phyloP scores from a whole-genome alignment of 2,797 vertebrate species.

The Aldrovandia affinis region DNA sequence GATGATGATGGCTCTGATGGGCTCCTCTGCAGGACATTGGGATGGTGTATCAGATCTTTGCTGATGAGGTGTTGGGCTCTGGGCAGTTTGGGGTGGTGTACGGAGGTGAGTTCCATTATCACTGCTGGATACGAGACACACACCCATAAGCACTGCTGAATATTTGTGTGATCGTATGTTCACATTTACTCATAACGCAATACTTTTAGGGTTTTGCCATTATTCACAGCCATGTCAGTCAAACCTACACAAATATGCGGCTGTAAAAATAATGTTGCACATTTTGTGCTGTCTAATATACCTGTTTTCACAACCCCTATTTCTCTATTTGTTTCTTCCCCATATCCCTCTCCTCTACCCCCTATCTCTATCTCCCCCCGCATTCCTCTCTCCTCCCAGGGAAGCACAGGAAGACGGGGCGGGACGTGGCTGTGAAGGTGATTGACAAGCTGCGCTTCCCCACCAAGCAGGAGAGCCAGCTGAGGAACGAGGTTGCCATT shows the following conservation, averaged over 20 bases:
- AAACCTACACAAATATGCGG: background rate
- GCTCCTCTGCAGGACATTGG: conserved; percentile 81
- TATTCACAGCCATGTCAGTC: background rate
- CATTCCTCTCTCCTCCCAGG: conserved; percentile 62
- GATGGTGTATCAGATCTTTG: conserved; percentile 89
- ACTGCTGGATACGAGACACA: background rate
- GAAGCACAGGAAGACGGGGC: conserved; percentile 87
- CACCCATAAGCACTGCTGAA: background rate
- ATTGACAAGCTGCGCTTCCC: conserved; percentile 93
- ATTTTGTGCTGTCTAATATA: background rate
- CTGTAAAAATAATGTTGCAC: background rate
- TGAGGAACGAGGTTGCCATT: conserved; percentile 92
- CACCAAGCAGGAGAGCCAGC: conserved; percentile 89
- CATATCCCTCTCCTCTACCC: background rate
- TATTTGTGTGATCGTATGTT: background rate
- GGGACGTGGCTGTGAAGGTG: conserved; percentile 91
- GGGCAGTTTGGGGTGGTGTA: conserved; percentile 91
- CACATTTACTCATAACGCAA: background rate
- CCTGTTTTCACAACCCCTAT: background rate
- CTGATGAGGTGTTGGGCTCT: conserved; percentile 88
- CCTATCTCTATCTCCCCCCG: background rate
- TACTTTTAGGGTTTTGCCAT: background rate
- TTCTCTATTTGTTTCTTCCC: background rate
- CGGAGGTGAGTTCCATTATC: conserved; percentile 71
- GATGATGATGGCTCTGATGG: background rate